Evolutionary conservation across 2,888 invertebrate species (phyloP).

Genomic region (Rotaria socialis): DNA sequence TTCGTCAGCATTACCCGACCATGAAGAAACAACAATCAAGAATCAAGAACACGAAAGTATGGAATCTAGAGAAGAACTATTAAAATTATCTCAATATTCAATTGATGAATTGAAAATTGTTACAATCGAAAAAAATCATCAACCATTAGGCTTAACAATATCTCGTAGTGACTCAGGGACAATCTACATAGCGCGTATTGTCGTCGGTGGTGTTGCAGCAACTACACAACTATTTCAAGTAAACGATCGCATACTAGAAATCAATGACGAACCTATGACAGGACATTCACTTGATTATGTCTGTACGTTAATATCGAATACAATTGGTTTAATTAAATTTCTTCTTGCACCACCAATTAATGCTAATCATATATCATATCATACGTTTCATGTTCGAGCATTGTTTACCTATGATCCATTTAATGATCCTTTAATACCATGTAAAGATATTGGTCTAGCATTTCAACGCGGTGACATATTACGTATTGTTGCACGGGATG

Average conservation of each 20-base stretch:
- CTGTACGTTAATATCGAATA: not conserved
- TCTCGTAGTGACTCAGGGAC: not conserved
- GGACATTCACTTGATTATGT: slow-evolving; percentile 4
- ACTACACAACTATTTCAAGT: not conserved
- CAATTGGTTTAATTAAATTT: slow-evolving; percentile 21
- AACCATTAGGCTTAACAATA: slow-evolving; percentile 34
- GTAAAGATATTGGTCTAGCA: slow-evolving; percentile 46
- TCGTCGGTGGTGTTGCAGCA: not conserved
- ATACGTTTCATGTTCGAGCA: slow-evolving; percentile 37
- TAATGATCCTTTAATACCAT: slow-evolving; percentile 43
- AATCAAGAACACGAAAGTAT: not conserved
- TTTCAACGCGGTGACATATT: slow-evolving; percentile 45
- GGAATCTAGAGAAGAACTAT: not conserved
- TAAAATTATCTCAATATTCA: not conserved
- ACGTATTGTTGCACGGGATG: slow-evolving; percentile 39
- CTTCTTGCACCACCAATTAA: not conserved
- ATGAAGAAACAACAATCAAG: not conserved
- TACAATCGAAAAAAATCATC: slow-evolving; percentile 15
- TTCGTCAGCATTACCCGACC: not conserved
- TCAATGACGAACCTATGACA: not conserved
- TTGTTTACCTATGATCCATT: slow-evolving; percentile 37
- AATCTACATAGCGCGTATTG: not conserved
- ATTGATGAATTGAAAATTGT: slow-evolving; percentile 23
- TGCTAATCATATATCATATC: not conserved
- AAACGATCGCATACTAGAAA: slow-evolving; percentile 29